phyloP scores from a whole-genome alignment of 2,888 invertebrate species.

The Dynastes grantii region DNA sequence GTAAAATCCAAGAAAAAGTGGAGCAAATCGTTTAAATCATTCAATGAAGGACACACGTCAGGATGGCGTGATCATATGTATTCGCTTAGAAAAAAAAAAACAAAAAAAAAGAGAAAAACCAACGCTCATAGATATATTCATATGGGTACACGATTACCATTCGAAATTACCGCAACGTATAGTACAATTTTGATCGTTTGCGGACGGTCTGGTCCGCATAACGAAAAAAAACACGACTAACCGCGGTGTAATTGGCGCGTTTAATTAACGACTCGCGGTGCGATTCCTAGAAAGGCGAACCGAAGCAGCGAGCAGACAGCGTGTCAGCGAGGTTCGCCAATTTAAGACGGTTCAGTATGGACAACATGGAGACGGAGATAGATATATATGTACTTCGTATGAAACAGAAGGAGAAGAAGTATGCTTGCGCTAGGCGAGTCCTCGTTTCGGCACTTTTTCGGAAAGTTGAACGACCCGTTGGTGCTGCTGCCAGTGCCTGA shows the following conservation, averaged over 20 bases:
- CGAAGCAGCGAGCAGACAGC: conserved; percentile 36
- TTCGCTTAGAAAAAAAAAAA: not conserved
- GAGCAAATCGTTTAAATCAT: conserved; percentile 31
- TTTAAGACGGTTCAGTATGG: conserved; percentile 20
- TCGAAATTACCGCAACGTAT: conserved; percentile 4
- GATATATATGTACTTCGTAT: not conserved
- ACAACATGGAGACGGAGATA: not conserved
- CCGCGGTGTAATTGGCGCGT: conserved; percentile 24
- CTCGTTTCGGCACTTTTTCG: conserved; percentile 42
- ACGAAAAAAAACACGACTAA: not conserved
- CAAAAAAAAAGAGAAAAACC: not conserved
- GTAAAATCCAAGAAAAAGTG: conserved; percentile 40
- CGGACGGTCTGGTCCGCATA: not conserved
- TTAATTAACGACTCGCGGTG: conserved; percentile 29
- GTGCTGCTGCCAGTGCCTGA: not conserved
- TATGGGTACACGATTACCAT: conserved; percentile 9
- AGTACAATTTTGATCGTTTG: not conserved
- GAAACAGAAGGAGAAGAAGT: conserved; percentile 7
- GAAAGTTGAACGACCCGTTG: conserved; percentile 41
- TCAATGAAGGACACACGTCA: conserved; percentile 29
- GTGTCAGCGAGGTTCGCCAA: conserved; percentile 33
- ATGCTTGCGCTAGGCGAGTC: conserved; percentile 19
- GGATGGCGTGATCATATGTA: conserved; percentile 15
- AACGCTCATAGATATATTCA: not conserved
- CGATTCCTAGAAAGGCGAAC: conserved; percentile 35